Percentiles rank a stretch among this genome's conserved stretches.
Conservation (phyloP, 2,888 invertebrate species). For the Hydroisotoma schaefferi region DNA sequence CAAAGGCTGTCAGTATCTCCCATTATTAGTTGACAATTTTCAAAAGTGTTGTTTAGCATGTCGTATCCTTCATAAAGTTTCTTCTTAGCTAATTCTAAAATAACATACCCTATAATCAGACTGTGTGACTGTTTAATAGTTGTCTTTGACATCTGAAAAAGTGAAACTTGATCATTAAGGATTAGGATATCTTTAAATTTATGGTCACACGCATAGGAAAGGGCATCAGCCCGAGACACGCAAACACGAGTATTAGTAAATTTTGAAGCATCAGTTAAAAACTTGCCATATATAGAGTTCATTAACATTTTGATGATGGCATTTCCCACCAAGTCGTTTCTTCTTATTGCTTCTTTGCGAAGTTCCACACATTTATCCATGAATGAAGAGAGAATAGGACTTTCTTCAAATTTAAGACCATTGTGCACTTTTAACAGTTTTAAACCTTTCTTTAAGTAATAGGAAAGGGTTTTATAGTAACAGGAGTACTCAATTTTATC, state of each 20-base stretch:
- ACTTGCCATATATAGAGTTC: background rate
- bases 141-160: background rate
- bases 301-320: background rate
- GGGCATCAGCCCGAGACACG: background rate
- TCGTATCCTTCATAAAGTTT: background rate
- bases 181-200: background rate
- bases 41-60: background rate
- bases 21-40: background rate
- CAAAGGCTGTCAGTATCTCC: conserved; percentile 11
- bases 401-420: conserved; percentile 1
- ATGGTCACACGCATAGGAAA: background rate
- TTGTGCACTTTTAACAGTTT: background rate
- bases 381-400: background rate
- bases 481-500: background rate
- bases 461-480: background rate
- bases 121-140: background rate
- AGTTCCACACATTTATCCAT: background rate
- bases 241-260: conserved; percentile 3
- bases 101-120: background rate
- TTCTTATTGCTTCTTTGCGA: background rate
- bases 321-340: background rate
- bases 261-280: background rate
- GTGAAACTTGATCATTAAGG: background rate
- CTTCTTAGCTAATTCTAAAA: background rate
- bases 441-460: background rate